Percentiles rank a stretch among this genome's conserved stretches.
These are phyloP conservation scores for Xerus rutilus DNA, from an alignment of 2,797 vertebrate genomes.

Conservation along the genomic window DNA sequence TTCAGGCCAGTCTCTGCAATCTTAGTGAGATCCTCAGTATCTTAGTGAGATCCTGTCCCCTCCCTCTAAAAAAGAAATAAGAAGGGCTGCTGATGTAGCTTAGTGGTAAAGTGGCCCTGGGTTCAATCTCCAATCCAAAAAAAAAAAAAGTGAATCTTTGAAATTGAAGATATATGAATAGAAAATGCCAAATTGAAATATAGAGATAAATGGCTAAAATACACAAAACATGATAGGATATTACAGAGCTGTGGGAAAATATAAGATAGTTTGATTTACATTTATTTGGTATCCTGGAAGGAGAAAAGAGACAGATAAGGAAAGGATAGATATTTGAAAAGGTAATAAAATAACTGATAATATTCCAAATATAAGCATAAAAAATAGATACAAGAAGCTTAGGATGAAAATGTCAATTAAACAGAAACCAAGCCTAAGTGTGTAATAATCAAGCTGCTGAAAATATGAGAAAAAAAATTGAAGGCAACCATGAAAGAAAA, in stretches of 20 bases:
- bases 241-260: not conserved
- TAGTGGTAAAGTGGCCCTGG: too few relatives aligned
- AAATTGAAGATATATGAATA: not conserved
- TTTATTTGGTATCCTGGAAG: not conserved
- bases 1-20: too few relatives aligned
- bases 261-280: not conserved
- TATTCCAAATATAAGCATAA: not conserved
- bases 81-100: too few relatives aligned
- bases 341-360: not conserved
- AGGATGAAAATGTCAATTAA: not conserved
- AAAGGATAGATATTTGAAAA: not conserved
- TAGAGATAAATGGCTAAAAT: not conserved
- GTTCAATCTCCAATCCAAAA: too few relatives aligned
- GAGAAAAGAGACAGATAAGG: not conserved
- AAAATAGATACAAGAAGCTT: not conserved
- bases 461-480: not conserved
- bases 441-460: not conserved
- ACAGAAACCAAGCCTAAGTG: not conserved
- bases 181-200: not conserved
- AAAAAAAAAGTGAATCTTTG: too few relatives aligned
- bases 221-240: not conserved
- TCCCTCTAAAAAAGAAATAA: too few relatives aligned
- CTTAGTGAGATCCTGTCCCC: too few relatives aligned
- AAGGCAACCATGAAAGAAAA: not conserved
- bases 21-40: too few relatives aligned